Percentiles rank a stretch among this genome's conserved stretches.
phyloP scores from a whole-genome alignment of 2,113 vertebrate species.

The Leiothrix lutea region DNA sequence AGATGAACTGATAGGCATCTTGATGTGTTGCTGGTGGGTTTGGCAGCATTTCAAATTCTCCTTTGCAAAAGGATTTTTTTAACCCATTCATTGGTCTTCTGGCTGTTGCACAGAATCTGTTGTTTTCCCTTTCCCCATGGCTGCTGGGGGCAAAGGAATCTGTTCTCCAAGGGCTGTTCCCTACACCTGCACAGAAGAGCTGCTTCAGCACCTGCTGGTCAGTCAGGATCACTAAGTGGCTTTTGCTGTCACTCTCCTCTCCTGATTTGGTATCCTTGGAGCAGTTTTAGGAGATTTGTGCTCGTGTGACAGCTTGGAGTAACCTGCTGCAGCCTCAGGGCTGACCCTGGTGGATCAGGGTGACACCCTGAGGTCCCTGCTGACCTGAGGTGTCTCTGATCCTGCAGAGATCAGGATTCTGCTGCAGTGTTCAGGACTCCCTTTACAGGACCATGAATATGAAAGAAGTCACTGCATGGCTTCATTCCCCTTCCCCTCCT shows the following conservation, averaged over 20 bases:
- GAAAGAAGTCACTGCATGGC: not conserved
- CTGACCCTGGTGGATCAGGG: not conserved
- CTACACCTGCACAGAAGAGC: not conserved
- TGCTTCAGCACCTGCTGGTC: not conserved
- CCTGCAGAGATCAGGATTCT: not conserved
- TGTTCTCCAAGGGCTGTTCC: not conserved
- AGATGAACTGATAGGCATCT: not conserved
- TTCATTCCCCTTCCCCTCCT: not conserved
- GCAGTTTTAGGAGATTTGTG: not conserved
- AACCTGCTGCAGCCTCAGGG: not conserved
- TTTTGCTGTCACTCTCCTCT: not conserved
- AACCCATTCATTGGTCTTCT: not conserved
- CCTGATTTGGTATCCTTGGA: not conserved
- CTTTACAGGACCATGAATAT: not conserved
- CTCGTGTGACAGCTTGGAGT: not conserved
- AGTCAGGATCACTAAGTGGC: not conserved
- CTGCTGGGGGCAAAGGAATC: not conserved
- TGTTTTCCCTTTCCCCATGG: not conserved
- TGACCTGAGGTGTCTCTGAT: not conserved
- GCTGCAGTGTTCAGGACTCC: not conserved
- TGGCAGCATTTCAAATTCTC: not conserved
- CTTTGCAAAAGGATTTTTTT: not conserved
- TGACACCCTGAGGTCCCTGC: not conserved
- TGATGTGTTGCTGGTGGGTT: not conserved
- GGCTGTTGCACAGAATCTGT: not conserved